Percentiles rank a stretch among this genome's conserved stretches.
phyloP scores from a whole-genome alignment of 2,113 vertebrate genomes.

The Pantherophis guttatus region DNA sequence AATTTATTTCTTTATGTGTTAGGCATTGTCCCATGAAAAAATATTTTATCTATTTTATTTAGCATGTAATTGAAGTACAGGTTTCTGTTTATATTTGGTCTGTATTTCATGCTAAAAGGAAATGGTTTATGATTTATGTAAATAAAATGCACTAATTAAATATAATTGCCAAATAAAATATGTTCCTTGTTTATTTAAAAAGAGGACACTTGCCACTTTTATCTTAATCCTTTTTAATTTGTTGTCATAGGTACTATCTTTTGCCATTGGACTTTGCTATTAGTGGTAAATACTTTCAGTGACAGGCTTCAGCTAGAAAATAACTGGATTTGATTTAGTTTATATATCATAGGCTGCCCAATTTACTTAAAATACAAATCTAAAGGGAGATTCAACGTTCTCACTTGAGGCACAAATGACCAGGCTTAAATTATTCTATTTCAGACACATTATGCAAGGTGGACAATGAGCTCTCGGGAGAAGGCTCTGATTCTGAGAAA shows the following conservation, averaged over 20 bases:
- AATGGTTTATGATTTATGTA: slow-evolving; percentile 74
- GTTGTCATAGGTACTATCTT: slow-evolving; percentile 10
- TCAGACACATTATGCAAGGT: not conserved
- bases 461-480: not conserved
- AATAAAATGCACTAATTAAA: slow-evolving; percentile 80
- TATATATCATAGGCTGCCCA: not conserved
- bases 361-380: not conserved
- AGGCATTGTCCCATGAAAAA: slow-evolving; percentile 76
- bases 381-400: not conserved
- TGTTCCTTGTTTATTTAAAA: slow-evolving; percentile 38
- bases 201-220: slow-evolving; percentile 23
- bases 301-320: not conserved
- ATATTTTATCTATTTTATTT: slow-evolving; percentile 78
- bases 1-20: slow-evolving; percentile 75
- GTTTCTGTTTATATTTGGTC: slow-evolving; percentile 75
- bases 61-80: slow-evolving; percentile 68
- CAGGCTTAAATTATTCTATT: not conserved
- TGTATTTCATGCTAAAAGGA: slow-evolving; percentile 70
- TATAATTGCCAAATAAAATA: slow-evolving; percentile 65
- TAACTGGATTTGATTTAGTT: not conserved
- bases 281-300: not conserved
- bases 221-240: slow-evolving; percentile 55
- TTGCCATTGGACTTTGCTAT: slow-evolving; percentile 28
- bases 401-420: not conserved
- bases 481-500: not conserved